These are phyloP conservation scores for Macaca mulatta DNA, from an alignment of 2,113 vertebrate species.

Conservation along the genomic window DNA sequence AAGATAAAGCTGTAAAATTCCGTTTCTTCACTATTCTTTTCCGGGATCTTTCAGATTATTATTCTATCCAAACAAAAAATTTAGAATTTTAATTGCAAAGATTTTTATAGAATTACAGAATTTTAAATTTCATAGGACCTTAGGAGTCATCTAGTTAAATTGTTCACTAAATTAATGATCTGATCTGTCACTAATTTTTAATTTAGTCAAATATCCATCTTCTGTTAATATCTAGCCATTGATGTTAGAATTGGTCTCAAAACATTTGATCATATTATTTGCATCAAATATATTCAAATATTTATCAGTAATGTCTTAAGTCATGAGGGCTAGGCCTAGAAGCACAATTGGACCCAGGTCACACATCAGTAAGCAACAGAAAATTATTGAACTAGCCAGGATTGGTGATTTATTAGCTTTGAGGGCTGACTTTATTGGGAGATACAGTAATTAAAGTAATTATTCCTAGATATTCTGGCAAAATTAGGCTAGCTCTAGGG, in stretches of 20 bases:
- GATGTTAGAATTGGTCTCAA: not conserved
- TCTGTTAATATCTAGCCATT: not conserved
- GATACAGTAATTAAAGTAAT: not conserved
- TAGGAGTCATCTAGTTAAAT: not conserved
- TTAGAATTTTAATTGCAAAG: not conserved
- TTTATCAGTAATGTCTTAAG: not conserved
- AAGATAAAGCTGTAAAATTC: not conserved
- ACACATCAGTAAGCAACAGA: not conserved
- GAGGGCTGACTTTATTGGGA: not conserved
- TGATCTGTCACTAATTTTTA: not conserved
- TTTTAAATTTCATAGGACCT: not conserved
- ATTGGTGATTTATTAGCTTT: constrained; percentile 3
- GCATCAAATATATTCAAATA: not conserved
- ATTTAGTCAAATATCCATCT: not conserved
- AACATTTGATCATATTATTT: not conserved
- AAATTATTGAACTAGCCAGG: not conserved
- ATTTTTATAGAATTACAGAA: not conserved
- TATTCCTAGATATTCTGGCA: not conserved
- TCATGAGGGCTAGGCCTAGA: not conserved
- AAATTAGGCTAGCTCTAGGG: not conserved
- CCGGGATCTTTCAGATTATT: not conserved
- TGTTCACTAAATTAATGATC: not conserved
- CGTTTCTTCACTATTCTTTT: not conserved
- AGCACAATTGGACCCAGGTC: not conserved
- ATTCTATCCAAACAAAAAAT: not conserved